These are phyloP conservation scores for Mizuhopecten yessoensis DNA, from an alignment of 1,140 invertebrate species.

Conservation along the genomic window DNA sequence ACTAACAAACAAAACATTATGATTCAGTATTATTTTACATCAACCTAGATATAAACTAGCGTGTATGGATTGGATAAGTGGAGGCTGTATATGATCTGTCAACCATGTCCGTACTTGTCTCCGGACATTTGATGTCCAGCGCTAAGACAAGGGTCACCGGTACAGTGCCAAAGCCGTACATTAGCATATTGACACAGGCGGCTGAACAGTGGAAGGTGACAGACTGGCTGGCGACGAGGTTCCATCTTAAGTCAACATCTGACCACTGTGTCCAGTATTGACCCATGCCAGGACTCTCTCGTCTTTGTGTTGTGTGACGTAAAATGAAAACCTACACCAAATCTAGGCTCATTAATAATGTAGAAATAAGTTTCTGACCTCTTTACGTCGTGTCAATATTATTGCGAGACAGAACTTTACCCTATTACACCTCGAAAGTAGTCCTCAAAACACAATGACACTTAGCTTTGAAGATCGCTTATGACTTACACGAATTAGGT, in stretches of 20 bases:
- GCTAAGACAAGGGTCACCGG: background rate
- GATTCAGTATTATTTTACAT: background rate
- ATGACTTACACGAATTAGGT: slow-evolving; percentile 12
- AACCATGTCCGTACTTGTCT: slow-evolving; percentile 23
- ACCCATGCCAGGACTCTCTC: slow-evolving; percentile 18
- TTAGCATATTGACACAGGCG: slow-evolving; percentile 15
- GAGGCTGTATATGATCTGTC: background rate
- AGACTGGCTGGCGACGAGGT: slow-evolving; percentile 1
- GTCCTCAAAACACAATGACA: background rate
- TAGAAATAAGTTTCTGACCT: background rate
- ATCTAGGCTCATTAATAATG: background rate
- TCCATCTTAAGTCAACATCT: background rate
- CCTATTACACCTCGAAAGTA: background rate
- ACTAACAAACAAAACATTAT: background rate
- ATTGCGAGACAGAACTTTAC: slow-evolving; percentile 26
- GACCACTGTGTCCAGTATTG: slow-evolving; percentile 27
- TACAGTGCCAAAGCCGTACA: slow-evolving; percentile 9
- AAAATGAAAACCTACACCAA: slow-evolving; percentile 21
- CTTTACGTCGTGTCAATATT: slow-evolving; percentile 14
- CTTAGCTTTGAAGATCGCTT: slow-evolving; percentile 32
- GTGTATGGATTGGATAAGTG: too few relatives aligned
- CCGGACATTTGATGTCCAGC: slow-evolving; percentile 6
- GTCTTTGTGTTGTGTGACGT: slow-evolving; percentile 5
- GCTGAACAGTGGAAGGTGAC: background rate
- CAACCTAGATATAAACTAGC: background rate